Evolutionary conservation across 2,113 vertebrate genomes (phyloP).

Genomic region (Gasterosteus nipponicus): DNA sequence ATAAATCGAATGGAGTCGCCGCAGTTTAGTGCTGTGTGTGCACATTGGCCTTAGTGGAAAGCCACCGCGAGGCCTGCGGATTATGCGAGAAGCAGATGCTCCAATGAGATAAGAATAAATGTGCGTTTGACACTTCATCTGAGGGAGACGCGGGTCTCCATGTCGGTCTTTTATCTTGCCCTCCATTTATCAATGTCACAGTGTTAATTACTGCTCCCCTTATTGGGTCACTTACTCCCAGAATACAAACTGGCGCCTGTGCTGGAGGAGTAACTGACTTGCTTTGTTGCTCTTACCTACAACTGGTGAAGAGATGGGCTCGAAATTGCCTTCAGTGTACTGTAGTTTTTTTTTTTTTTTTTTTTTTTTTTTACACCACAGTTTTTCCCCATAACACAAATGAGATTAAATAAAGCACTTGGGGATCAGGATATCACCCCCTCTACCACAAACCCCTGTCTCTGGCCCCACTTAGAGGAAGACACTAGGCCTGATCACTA

Average conservation of each 20-base stretch:
- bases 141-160: conserved; percentile 85
- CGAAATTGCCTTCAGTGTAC: neutral
- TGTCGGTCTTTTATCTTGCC: conserved; percentile 90
- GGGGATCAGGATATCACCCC: conserved; percentile 24
- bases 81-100: conserved; percentile 96
- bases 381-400: conserved; percentile 32
- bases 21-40: conserved; percentile 81
- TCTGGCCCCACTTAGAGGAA: conserved; percentile 69
- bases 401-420: conserved; percentile 57
- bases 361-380: conserved; percentile 5
- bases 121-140: conserved; percentile 89
- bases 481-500: conserved; percentile 75
- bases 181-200: conserved; percentile 96
- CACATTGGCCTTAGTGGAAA: conserved; percentile 65
- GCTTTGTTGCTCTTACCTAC: conserved; percentile 70
- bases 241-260: conserved; percentile 81
- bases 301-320: conserved; percentile 3
- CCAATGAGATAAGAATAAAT: conserved; percentile 95
- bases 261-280: conserved; percentile 78
- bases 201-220: conserved; percentile 97
- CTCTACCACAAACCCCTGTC: conserved; percentile 41
- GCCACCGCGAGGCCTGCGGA: conserved; percentile 86
- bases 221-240: conserved; percentile 89
- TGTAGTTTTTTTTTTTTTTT: conserved; percentile 29
- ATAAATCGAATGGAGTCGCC: conserved; percentile 96